phyloP scores from a whole-genome alignment of 2,888 invertebrate genomes.

The Atrina japonica region DNA sequence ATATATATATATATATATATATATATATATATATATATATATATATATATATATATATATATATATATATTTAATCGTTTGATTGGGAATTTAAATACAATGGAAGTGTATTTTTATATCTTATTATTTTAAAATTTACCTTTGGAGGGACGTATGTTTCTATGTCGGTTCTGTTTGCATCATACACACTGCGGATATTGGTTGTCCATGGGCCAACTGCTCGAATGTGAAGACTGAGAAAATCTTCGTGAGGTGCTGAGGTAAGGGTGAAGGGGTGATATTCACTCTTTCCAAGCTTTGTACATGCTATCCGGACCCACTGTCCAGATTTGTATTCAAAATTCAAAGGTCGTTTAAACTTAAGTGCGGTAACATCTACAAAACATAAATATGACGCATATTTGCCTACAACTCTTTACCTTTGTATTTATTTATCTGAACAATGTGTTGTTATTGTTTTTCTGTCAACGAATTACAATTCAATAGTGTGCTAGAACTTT shows the following conservation, averaged over 20 bases:
- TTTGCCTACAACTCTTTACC: too few relatives aligned
- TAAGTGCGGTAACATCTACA: conserved; percentile 84
- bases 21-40: too few relatives aligned
- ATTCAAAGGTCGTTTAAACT: conserved; percentile 83
- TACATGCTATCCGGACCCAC: conserved; percentile 85
- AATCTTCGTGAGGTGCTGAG: conserved; percentile 84
- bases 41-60: too few relatives aligned
- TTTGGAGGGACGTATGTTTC: conserved; percentile 42
- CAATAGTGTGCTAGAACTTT: too few relatives aligned
- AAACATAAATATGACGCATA: too few relatives aligned
- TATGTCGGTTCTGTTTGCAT: conserved; percentile 58
- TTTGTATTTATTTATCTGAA: too few relatives aligned
- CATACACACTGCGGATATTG: conserved; percentile 81
- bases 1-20: too few relatives aligned
- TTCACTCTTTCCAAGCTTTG: conserved; percentile 83
- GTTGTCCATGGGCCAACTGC: conserved; percentile 85
- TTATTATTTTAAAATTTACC: conserved; percentile 42
- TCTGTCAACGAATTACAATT: too few relatives aligned
- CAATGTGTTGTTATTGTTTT: too few relatives aligned
- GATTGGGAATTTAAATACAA: too few relatives aligned
- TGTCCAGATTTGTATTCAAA: conserved; percentile 86
- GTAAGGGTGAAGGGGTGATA: conserved; percentile 86
- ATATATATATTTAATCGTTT: too few relatives aligned
- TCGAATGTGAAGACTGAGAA: conserved; percentile 84
- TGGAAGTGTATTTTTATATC: too few relatives aligned